A percentile compares a stretch with the other conserved stretches of the same genome.
Conservation (phyloP, 2,797 vertebrate species). For the Clarias platycephalus region DNA sequence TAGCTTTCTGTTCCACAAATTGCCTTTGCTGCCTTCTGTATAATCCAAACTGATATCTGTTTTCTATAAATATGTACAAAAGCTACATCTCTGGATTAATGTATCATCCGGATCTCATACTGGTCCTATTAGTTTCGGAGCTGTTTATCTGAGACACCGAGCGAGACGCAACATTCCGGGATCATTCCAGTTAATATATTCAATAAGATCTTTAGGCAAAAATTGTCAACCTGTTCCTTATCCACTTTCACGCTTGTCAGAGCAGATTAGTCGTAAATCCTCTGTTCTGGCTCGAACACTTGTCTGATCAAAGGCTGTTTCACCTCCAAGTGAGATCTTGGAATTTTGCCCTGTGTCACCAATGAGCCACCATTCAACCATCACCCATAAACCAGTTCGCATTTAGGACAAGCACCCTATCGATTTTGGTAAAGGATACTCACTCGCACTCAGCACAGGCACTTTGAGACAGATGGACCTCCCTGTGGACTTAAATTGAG, state of each 20-base stretch:
- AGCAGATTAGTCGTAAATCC: constrained; percentile 36
- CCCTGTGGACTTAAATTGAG: neutral
- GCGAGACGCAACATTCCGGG: neutral
- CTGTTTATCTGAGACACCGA: neutral
- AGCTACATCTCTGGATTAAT: neutral
- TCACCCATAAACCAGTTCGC: constrained; percentile 39
- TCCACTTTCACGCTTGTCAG: constrained; percentile 41
- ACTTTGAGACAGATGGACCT: constrained; percentile 44
- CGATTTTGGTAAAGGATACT: constrained; percentile 44
- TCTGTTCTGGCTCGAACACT: constrained; percentile 25
- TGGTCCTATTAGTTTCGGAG: neutral
- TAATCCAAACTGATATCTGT: neutral
- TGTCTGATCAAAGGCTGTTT: constrained; percentile 43
- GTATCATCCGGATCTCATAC: constrained; percentile 20
- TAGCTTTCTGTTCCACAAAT: neutral
- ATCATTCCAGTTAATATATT: neutral
- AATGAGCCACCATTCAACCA: constrained; percentile 34
- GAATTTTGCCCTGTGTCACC: constrained; percentile 44
- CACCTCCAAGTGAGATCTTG: constrained; percentile 37
- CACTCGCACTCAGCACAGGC: constrained; percentile 49
- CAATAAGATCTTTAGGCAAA: neutral
- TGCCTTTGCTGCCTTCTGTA: neutral
- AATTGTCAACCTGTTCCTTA: constrained; percentile 31
- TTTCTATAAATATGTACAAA: neutral
- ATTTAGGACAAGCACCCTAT: constrained; percentile 48